These are phyloP conservation scores for Canis aureus DNA, from an alignment of 2,113 vertebrate species.

Conservation along the genomic window DNA sequence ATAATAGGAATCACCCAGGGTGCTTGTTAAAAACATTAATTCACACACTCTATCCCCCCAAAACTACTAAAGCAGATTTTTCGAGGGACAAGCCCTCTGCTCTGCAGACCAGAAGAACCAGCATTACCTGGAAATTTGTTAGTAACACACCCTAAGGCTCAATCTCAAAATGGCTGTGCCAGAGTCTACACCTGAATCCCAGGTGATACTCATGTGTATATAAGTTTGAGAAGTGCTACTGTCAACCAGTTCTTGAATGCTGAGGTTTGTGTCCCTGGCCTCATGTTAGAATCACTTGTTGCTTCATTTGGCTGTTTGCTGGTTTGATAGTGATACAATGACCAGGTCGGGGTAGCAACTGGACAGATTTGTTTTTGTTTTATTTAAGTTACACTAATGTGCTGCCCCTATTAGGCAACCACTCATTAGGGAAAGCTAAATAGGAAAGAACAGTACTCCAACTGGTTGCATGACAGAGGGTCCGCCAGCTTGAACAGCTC, in stretches of 20 bases:
- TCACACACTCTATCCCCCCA: neutral
- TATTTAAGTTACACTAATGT: neutral
- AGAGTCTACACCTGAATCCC: neutral
- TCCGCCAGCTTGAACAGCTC: accelerated
- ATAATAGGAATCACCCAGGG: neutral
- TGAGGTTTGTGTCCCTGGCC: neutral
- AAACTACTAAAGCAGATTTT: neutral
- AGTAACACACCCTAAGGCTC: neutral
- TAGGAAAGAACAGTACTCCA: neutral
- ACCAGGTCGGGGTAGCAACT: neutral
- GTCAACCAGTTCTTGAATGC: neutral
- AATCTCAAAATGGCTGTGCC: neutral
- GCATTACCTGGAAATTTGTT: neutral
- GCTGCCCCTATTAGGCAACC: too few species aligned
- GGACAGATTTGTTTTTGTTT: neutral
- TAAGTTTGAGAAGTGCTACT: too few species aligned
- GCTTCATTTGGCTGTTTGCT: neutral
- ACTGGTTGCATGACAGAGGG: neutral
- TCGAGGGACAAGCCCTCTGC: neutral
- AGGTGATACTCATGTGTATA: too few species aligned
- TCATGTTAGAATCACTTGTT: neutral
- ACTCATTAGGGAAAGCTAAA: neutral
- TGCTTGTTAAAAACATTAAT: neutral
- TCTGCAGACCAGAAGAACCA: neutral
- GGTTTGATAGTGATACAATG: neutral